phyloP scores from a whole-genome alignment of 37 sponge, comb jelly and placozoan species.

The Cliona cf. orientalis region DNA sequence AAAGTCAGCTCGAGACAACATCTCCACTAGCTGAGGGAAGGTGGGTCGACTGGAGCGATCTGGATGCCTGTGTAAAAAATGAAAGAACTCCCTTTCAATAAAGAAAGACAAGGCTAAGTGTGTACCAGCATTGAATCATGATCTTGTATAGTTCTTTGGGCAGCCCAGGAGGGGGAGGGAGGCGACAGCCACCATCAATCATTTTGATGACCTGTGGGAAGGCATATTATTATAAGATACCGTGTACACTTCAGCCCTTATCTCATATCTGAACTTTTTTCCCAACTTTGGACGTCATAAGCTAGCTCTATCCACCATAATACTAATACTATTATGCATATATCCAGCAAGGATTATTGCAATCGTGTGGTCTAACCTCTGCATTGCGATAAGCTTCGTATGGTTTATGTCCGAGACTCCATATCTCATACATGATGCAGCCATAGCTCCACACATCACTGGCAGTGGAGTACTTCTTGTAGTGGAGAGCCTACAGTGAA shows the following conservation, averaged over 20 bases:
- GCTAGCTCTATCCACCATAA: too few species aligned
- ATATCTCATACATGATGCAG: constrained; percentile 56
- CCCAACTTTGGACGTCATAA: too few species aligned
- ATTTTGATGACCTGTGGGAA: constrained; percentile 16
- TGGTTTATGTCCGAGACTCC: constrained; percentile 61
- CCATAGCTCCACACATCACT: constrained; percentile 56
- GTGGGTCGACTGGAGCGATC: constrained; percentile 23
- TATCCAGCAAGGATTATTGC: neutral
- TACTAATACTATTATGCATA: too few species aligned
- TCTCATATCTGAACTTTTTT: too few species aligned
- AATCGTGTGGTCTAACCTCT: constrained; percentile 6
- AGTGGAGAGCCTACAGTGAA: constrained; percentile 13
- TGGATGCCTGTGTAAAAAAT: too few species aligned
- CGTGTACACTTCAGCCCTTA: too few species aligned
- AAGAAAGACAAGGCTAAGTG: too few species aligned
- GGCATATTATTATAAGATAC: too few species aligned
- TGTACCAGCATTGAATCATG: constrained; percentile 76
- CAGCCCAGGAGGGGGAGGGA: constrained; percentile 73
- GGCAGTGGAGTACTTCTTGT: constrained; percentile 44
- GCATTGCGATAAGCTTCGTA: constrained; percentile 24
- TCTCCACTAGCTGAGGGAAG: constrained; percentile 24
- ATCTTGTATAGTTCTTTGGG: constrained; percentile 45
- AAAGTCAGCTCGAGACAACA: constrained; percentile 23
- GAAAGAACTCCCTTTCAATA: too few species aligned
- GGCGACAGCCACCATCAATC: constrained; percentile 52